Evolutionary conservation across 2,888 invertebrate species (phyloP).

Genomic region (Stenchaetothrips biformis): DNA sequence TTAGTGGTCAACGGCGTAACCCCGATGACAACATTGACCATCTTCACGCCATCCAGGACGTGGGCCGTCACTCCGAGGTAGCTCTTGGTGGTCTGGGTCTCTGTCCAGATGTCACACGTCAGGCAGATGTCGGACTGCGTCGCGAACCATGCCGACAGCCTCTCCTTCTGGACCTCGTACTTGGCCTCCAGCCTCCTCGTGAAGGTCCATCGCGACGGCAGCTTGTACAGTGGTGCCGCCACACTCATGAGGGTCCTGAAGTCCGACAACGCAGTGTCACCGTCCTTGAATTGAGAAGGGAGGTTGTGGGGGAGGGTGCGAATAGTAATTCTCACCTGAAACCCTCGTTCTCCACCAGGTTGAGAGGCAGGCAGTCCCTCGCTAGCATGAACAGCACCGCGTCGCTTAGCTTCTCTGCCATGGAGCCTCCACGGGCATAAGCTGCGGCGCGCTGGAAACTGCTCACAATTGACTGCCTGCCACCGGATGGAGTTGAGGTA

Average conservation of each 20-base stretch:
- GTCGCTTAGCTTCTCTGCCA: background rate
- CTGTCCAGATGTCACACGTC: too few relatives aligned
- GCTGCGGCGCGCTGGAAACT: background rate
- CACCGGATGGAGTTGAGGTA: too few relatives aligned
- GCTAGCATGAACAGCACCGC: background rate
- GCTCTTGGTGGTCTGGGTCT: too few relatives aligned
- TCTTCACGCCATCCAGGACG: too few relatives aligned
- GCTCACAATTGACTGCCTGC: too few relatives aligned
- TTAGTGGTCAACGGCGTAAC: too few relatives aligned
- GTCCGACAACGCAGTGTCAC: background rate
- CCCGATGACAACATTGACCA: too few relatives aligned
- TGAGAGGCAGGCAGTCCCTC: background rate
- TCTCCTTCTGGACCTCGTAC: background rate
- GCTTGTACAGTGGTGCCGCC: background rate
- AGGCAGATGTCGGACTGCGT: too few relatives aligned
- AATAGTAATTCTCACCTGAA: too few relatives aligned
- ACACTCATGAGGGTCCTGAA: background rate
- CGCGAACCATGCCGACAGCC: too few relatives aligned
- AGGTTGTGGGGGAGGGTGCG: background rate
- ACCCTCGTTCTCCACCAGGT: background rate
- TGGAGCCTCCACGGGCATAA: background rate
- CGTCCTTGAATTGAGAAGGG: background rate
- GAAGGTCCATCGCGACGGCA: background rate
- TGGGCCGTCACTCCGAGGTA: too few relatives aligned
- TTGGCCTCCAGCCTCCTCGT: background rate